Evolutionary conservation across 2,797 vertebrate genomes (phyloP).

Genomic region (Melanotaenia maccullochi): DNA sequence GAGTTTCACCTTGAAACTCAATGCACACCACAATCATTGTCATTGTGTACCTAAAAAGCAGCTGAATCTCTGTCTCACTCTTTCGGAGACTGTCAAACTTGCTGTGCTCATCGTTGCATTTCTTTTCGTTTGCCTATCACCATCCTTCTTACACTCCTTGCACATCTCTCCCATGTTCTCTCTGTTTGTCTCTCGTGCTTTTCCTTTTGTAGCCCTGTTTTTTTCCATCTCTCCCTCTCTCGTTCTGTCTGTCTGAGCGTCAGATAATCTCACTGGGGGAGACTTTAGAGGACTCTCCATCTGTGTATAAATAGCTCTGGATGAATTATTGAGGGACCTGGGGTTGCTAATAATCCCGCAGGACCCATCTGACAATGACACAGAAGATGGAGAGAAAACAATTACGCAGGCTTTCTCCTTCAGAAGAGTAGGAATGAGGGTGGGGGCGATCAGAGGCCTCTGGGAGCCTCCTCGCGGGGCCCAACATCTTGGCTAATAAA

Average conservation of each 20-base stretch:
- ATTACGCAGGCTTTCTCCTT: conserved; percentile 84
- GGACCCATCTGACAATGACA: conserved; percentile 87
- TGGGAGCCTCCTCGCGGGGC: conserved; percentile 77
- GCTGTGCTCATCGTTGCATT: conserved; percentile 58
- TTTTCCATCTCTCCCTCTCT: conserved; percentile 56
- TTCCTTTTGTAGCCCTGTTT: conserved; percentile 64
- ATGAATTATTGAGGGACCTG: conserved; percentile 87
- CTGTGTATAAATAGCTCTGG: conserved; percentile 88
- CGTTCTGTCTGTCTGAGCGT: conserved; percentile 78
- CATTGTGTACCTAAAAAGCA: conserved; percentile 76
- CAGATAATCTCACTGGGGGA: conserved; percentile 85
- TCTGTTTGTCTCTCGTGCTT: conserved; percentile 51
- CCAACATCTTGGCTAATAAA: conserved; percentile 86
- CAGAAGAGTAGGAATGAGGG: conserved; percentile 71
- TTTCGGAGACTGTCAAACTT: conserved; percentile 58
- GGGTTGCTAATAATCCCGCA: conserved; percentile 87
- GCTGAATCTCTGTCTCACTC: conserved; percentile 44
- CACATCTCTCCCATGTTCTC: conserved; percentile 57
- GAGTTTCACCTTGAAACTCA: conserved; percentile 85
- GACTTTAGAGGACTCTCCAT: conserved; percentile 87
- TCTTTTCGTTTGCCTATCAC: conserved; percentile 59
- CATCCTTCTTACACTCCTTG: conserved; percentile 64
- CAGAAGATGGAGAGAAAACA: conserved; percentile 87
- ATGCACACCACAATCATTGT: conserved; percentile 77
- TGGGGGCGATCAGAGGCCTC: conserved; percentile 53